Percentiles rank a stretch among this genome's conserved stretches.
These are phyloP conservation scores for Lathamus discolor DNA, from an alignment of 2,113 vertebrate species.

Conservation along the genomic window DNA sequence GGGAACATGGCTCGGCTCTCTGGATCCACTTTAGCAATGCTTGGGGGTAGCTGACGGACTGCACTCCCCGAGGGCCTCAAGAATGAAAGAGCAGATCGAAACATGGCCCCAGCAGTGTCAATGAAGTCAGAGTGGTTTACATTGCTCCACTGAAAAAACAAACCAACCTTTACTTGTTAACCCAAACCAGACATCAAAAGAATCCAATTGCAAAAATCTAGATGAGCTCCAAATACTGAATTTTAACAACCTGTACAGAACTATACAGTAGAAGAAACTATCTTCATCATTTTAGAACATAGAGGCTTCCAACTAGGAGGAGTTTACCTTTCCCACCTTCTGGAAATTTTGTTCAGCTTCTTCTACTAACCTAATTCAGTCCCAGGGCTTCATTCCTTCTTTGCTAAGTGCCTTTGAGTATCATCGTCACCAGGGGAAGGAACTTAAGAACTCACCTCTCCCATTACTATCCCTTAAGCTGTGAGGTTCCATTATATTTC, in stretches of 20 bases:
- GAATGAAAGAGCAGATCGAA: conserved; percentile 80
- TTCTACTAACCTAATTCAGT: neutral
- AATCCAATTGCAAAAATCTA: neutral
- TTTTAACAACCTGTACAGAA: neutral
- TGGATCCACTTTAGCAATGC: conserved; percentile 83
- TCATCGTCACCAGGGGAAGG: neutral
- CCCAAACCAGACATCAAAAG: neutral
- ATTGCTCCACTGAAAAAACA: conserved; percentile 89
- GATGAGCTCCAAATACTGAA: neutral
- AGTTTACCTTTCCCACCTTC: neutral
- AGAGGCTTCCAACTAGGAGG: neutral
- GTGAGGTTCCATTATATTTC: neutral
- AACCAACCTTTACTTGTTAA: neutral
- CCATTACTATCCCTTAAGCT: neutral
- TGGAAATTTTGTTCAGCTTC: neutral
- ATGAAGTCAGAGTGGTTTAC: conserved; percentile 90
- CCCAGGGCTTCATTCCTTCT: neutral
- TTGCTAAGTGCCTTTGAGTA: neutral
- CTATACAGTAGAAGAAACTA: neutral
- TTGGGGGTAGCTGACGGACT: conserved; percentile 92
- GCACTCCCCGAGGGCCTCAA: conserved; percentile 86
- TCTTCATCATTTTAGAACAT: neutral
- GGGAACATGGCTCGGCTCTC: conserved; percentile 89
- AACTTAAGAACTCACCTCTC: neutral
- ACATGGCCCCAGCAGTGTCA: conserved; percentile 83